These are phyloP conservation scores for Lepus townsendii DNA, from an alignment of 2,797 vertebrate genomes.

Conservation along the genomic window DNA sequence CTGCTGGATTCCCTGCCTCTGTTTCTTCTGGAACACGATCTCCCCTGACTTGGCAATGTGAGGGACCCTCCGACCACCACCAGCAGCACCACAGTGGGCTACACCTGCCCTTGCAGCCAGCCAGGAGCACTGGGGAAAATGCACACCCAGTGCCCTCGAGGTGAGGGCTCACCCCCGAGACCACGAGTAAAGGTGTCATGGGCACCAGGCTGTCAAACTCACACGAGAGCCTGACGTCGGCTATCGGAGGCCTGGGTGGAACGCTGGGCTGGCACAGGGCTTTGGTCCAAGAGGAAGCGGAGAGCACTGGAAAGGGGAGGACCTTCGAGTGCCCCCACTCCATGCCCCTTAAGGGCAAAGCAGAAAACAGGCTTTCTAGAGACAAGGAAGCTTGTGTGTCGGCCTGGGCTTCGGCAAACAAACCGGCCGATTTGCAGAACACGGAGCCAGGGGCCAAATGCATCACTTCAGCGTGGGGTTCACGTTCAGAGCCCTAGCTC, in stretches of 20 bases:
- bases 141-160: neutral
- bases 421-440: neutral
- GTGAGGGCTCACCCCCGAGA: fast-evolving
- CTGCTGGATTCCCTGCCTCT: neutral
- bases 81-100: fast-evolving
- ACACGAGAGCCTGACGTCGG: no score
- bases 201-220: neutral
- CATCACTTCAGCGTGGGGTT: neutral
- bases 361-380: neutral
- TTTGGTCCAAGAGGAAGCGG: neutral
- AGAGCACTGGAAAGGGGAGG: neutral
- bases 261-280: neutral
- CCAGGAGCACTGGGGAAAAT: neutral
- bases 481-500: neutral
- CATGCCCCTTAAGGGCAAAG: neutral
- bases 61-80: neutral
- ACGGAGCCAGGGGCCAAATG: neutral
- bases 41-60: neutral
- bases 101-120: neutral
- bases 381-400: neutral
- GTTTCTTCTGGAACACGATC: neutral
- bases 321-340: no score
- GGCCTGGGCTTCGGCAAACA: neutral
- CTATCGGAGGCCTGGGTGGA: no score
- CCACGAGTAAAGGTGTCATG: neutral